A percentile compares a stretch with the other conserved stretches of the same genome.
These are phyloP conservation scores for Myripristis jacobus DNA, from an alignment of 2,797 vertebrate species.

Conservation along the genomic window DNA sequence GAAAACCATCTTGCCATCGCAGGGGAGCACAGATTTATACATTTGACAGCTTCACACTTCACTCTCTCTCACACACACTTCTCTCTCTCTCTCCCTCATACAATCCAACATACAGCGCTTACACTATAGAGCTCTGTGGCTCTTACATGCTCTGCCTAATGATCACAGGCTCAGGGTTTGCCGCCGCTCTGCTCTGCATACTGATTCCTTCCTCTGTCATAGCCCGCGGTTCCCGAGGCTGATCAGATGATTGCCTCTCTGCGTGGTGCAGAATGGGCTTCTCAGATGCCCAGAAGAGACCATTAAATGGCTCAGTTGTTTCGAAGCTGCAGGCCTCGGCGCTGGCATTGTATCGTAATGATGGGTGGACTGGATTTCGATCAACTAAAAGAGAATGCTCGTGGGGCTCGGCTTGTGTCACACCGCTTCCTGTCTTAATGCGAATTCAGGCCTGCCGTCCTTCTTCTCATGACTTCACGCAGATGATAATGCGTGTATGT, in stretches of 20 bases:
- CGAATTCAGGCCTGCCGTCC: conserved; percentile 11
- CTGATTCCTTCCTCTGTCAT: conserved; percentile 60
- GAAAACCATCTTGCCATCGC: too few relatives aligned
- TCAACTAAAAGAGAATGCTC: conserved; percentile 36
- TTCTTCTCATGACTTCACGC: conserved; percentile 36
- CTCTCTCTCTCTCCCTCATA: neutral
- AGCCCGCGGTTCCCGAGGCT: conserved; percentile 58
- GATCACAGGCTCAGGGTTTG: conserved; percentile 37
- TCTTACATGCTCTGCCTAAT: conserved; percentile 27
- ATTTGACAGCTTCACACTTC: neutral
- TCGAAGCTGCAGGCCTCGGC: conserved; percentile 55
- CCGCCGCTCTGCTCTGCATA: conserved; percentile 48
- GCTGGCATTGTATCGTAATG: conserved; percentile 53
- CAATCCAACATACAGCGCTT: neutral
- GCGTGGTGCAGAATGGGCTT: conserved; percentile 55
- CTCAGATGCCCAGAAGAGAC: conserved; percentile 73
- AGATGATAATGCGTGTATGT: conserved; percentile 27
- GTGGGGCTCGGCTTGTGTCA: conserved; percentile 43
- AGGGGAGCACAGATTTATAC: neutral
- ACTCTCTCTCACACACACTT: neutral
- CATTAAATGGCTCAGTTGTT: conserved; percentile 75
- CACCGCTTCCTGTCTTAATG: conserved; percentile 36
- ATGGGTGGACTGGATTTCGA: conserved; percentile 54
- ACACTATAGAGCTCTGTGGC: neutral
- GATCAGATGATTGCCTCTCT: conserved; percentile 76